Percentiles rank a stretch among this genome's conserved stretches.
These are phyloP conservation scores for Dasyprocta punctata DNA, from an alignment of 2,113 vertebrate genomes.

Conservation along the genomic window DNA sequence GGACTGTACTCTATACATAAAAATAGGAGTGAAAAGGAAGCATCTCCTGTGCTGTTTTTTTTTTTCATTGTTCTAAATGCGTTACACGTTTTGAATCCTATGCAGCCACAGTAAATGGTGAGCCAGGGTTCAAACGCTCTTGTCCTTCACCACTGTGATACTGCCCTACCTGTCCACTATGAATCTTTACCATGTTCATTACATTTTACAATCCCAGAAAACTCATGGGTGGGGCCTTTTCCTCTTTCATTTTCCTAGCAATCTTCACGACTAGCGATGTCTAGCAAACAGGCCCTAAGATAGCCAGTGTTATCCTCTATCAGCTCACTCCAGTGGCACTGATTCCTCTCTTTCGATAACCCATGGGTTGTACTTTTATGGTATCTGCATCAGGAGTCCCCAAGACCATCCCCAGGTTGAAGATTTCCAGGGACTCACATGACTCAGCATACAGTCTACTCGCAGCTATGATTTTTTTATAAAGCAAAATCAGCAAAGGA, in stretches of 20 bases:
- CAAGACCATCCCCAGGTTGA: not conserved
- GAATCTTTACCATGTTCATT: not conserved
- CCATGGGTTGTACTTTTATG: not conserved
- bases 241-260: not conserved
- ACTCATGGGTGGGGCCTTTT: not conserved
- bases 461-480: not conserved
- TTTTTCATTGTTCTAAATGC: not conserved
- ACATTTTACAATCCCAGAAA: not conserved
- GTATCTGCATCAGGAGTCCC: not conserved
- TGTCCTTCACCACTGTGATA: not conserved
- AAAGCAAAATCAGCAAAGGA: constrained; percentile 19
- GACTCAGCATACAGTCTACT: not conserved
- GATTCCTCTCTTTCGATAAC: not conserved
- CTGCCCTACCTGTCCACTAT: not conserved
- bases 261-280: not conserved
- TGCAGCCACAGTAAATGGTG: not conserved
- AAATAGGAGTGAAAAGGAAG: not conserved
- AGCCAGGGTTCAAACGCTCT: not conserved
- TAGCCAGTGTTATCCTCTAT: not conserved
- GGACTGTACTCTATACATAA: not conserved
- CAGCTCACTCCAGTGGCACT: not conserved
- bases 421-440: not conserved
- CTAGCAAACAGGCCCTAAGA: not conserved
- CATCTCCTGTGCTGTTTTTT: not conserved
- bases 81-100: not conserved